These are phyloP conservation scores for Rhabditoides inermis DNA, from an alignment of 2,888 invertebrate genomes.

Conservation along the genomic window DNA sequence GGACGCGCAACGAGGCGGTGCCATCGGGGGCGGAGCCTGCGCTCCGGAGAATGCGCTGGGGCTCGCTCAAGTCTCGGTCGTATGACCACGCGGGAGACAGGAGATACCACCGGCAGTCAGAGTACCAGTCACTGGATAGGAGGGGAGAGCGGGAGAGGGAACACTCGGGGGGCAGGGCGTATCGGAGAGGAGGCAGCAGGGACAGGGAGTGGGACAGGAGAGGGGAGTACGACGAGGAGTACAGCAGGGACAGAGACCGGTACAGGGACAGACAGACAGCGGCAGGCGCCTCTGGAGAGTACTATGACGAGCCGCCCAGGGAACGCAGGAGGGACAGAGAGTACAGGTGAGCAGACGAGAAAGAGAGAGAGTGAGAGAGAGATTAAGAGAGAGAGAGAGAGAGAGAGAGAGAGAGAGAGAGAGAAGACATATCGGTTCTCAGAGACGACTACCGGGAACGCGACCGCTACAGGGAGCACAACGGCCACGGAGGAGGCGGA, in stretches of 20 bases:
- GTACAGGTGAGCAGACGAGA: slow-evolving; percentile 5
- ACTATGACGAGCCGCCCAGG: neutral
- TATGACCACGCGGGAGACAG: slow-evolving; percentile 46
- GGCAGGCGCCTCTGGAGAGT: neutral
- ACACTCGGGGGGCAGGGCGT: neutral
- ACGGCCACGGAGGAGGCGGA: too few relatives aligned
- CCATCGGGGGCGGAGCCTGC: slow-evolving; percentile 29
- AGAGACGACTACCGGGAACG: too few relatives aligned
- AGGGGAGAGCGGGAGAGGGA: slow-evolving; percentile 19
- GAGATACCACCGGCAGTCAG: slow-evolving; percentile 9
- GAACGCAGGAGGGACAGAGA: neutral
- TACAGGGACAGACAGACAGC: slow-evolving; percentile 1
- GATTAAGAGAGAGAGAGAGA: slow-evolving; percentile 10
- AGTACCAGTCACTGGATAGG: slow-evolving; percentile 39
- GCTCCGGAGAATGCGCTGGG: slow-evolving; percentile 45
- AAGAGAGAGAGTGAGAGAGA: slow-evolving; percentile 5
- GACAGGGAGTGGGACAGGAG: slow-evolving; percentile 5
- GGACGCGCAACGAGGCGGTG: neutral
- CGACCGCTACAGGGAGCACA: too few relatives aligned
- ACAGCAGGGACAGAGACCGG: slow-evolving; percentile 6
- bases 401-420: slow-evolving; percentile 3
- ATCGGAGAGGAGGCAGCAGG: slow-evolving; percentile 2
- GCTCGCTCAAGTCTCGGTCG: slow-evolving; percentile 44
- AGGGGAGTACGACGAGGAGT: slow-evolving; percentile 13
- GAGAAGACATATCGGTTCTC: slow-evolving; percentile 13